These are phyloP conservation scores for Zaprionus bogoriensis DNA, from an alignment of 2,888 invertebrate species.

Conservation along the genomic window DNA sequence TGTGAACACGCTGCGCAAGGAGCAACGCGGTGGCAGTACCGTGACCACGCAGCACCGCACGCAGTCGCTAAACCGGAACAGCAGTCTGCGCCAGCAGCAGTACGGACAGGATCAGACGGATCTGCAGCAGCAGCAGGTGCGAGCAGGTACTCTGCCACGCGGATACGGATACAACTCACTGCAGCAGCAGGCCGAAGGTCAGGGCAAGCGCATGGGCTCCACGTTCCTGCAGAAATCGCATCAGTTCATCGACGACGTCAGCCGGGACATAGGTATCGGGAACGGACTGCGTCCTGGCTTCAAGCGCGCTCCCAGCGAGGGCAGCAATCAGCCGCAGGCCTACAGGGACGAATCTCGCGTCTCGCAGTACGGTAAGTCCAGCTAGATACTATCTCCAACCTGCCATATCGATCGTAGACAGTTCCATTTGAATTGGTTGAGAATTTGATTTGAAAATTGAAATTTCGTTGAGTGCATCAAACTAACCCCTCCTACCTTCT, in stretches of 20 bases:
- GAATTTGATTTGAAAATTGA: constrained; percentile 48
- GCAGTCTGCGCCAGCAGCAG: constrained; percentile 65
- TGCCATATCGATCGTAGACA: not conserved
- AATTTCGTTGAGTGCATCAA: constrained; percentile 47
- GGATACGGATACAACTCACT: constrained; percentile 84
- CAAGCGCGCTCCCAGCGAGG: constrained; percentile 82
- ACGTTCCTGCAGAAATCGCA: constrained; percentile 88
- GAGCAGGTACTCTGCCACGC: constrained; percentile 86
- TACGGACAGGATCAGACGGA: constrained; percentile 56
- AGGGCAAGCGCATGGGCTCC: constrained; percentile 87
- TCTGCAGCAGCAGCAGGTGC: constrained; percentile 66
- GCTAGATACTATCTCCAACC: not conserved
- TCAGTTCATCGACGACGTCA: constrained; percentile 87
- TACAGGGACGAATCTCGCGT: constrained; percentile 88
- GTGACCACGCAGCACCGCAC: constrained; percentile 69
- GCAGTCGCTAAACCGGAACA: constrained; percentile 79
- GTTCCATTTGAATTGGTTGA: constrained; percentile 59
- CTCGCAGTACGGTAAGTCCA: constrained; percentile 88
- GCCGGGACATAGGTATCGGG: constrained; percentile 84
- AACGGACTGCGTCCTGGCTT: constrained; percentile 80
- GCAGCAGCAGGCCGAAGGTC: constrained; percentile 83
- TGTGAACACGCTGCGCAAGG: constrained; percentile 66
- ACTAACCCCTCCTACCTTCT: constrained; percentile 43
- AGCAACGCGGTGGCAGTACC: constrained; percentile 71
- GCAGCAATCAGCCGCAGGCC: constrained; percentile 85